Base-by-base conservation (phyloP, 2,888 invertebrate genomes). In the Oegoconia quadripuncta region DNA sequence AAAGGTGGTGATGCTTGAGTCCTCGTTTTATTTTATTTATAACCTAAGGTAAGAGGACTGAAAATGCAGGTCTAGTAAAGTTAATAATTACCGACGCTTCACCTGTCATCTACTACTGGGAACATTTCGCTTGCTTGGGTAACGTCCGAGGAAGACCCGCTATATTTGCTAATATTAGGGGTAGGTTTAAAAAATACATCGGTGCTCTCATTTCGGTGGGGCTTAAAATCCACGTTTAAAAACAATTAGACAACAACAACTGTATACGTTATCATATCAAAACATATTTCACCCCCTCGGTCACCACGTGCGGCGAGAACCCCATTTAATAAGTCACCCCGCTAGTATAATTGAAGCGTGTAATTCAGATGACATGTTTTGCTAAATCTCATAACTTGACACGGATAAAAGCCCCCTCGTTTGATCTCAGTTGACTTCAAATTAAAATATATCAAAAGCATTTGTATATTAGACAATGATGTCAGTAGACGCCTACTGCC, bases 331-430 rank as follows among this genome's bases (percentile, higher is more conserved):
- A 42, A 44, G 40, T 29, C 50, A 59, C 68, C 66, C 63, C 55
- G 48, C 43, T 41, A 29, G 47, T 34, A 66, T 81, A 81, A 86
- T 82, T 83, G 81, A 74, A 79, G 74, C 86, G 80, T 74, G 74
- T 82, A 83, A 86, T 82, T 65, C 68, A 62, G 71, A 60, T 72
- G 80, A 84, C 78, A 80, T 83, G 79, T 84, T 84, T 77, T 77
- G 71, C 69, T 77, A 77, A 79, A 75, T 80, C 82, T 69, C 64
- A 72, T 83, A 78, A 82, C 82, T 81, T 79, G 82, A 80, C 76
- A 71, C 61, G 64, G 75, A 62, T 68, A 61, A 65, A n/a, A 50
- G 50, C 52, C 42, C 61, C 54, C 50, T 55, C 39, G 50, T 56
- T 52, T 27, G 35, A 28, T 28, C 20, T 43, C 8, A 37, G 16